These are phyloP conservation scores for Macropis europaea DNA, from an alignment of 2,888 invertebrate genomes.

Conservation along the genomic window DNA sequence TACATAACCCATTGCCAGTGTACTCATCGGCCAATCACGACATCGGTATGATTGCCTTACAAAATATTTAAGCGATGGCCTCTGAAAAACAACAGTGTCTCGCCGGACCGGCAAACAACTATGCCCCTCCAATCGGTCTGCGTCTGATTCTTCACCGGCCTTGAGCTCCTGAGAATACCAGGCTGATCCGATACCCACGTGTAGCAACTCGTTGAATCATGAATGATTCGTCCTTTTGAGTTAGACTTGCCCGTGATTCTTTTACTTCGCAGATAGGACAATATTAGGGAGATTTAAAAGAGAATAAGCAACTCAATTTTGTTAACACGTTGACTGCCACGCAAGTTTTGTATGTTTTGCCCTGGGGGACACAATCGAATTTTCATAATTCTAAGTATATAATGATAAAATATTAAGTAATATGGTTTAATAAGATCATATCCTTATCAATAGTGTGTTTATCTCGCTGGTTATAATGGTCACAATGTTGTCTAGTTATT, in stretches of 20 bases:
- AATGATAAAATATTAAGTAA: too few relatives aligned
- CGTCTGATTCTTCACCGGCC: slow-evolving; percentile 8
- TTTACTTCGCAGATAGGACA: neutral
- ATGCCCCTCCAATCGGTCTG: neutral
- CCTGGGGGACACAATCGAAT: too few relatives aligned
- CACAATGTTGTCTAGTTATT: too few relatives aligned
- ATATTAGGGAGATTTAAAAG: too few relatives aligned
- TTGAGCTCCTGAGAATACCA: slow-evolving; percentile 18
- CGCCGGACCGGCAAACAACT: slow-evolving; percentile 24
- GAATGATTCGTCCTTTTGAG: neutral
- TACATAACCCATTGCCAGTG: slow-evolving; percentile 74
- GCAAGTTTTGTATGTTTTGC: too few relatives aligned
- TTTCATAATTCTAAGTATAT: too few relatives aligned
- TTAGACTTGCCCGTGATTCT: too few relatives aligned
- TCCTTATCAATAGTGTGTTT: too few relatives aligned
- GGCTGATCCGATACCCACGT: slow-evolving; percentile 6
- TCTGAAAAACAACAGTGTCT: slow-evolving; percentile 58
- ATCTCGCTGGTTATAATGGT: too few relatives aligned
- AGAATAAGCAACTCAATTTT: too few relatives aligned
- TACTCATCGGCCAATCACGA: slow-evolving; percentile 70
- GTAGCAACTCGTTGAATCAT: neutral
- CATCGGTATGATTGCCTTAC: slow-evolving; percentile 60
- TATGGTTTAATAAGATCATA: too few relatives aligned
- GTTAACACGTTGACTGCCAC: too few relatives aligned
- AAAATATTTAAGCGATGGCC: slow-evolving; percentile 67